Evolutionary conservation across 92 coral and sea anemone genomes (phyloP), one percentile per base, ranked within the genome.

Genomic region (Chrysogorgia sp.): DNA sequence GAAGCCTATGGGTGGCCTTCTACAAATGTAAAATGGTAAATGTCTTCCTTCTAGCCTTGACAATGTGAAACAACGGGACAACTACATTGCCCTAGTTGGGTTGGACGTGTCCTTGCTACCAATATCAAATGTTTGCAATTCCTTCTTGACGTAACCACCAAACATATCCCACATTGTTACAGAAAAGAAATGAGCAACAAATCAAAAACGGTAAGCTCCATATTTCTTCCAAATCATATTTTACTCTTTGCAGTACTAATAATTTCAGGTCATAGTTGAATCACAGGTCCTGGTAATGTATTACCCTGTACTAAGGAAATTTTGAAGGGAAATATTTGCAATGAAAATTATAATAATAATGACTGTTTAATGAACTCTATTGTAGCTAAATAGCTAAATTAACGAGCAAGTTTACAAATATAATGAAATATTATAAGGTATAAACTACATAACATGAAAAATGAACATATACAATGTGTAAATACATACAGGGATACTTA

Each of bases 1-100:
- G 31, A 83, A 64, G 58, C 87, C 76, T 48, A 31, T 43, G 12
- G 52, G 65, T 75, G 88, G 86, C 53, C 55, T 88, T 57, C 66
- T 80, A n/a, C 63, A 67, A 32, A 65, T 88, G 86, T 86, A 85
- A 33, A 84, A 88, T 84, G 86, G 92, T 26, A 67, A 81, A 45
- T 88, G 92, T 56, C 20, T 88, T 19, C 89, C 89, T 52, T 57
- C 60, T 22, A 21, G 48, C 45, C 19, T 25, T 25, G 87, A 84
- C 76, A 55, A 62, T 22, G 37, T 13, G 2, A 62, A 14, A 19
- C 68, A 22, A 62, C 59, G 76, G 15, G 84, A 85, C 12, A 83
- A 86, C 71, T 89, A 89, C 64, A 81, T 89, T 40, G 67, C 49
- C 34, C 57, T 86, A 14, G 88, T 84, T 60, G 10, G 88, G 72